phyloP scores from a whole-genome alignment of 53 echinoderm and acorn worm genomes.

The Stichopus horrens region DNA sequence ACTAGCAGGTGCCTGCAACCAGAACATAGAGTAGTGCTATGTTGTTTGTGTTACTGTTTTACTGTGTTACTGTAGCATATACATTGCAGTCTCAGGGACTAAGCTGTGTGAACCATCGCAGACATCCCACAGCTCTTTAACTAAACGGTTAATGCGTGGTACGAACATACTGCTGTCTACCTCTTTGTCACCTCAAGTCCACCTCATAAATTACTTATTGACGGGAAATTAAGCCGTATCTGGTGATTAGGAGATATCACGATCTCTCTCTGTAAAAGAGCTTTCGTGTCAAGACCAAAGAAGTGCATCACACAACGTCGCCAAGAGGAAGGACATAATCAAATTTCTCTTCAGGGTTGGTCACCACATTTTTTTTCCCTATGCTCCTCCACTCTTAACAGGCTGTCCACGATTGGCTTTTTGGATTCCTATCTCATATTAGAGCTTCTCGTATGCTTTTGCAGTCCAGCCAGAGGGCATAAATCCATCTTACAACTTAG shows the following conservation, averaged over 20 bases:
- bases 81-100: too few relatives aligned
- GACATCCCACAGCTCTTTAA: too few relatives aligned
- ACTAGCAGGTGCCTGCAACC: too few relatives aligned
- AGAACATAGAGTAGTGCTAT: too few relatives aligned
- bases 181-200: too few relatives aligned
- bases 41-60: too few relatives aligned
- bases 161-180: too few relatives aligned
- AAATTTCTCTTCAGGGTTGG: not conserved
- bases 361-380: not conserved
- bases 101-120: too few relatives aligned
- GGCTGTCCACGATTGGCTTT: not conserved
- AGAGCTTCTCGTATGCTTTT: slow-evolving; percentile 23
- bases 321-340: not conserved
- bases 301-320: not conserved
- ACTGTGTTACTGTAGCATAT: too few relatives aligned
- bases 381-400: too few relatives aligned
- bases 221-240: not conserved
- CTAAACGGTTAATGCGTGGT: too few relatives aligned
- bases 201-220: not conserved
- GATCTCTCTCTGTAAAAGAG: not conserved
- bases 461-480: slow-evolving; percentile 1
- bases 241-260: not conserved
- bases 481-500: not conserved
- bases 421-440: not conserved
- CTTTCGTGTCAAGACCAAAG: not conserved